Conservation (phyloP, 2,888 invertebrate species). For the Athripsodes cinereus region DNA sequence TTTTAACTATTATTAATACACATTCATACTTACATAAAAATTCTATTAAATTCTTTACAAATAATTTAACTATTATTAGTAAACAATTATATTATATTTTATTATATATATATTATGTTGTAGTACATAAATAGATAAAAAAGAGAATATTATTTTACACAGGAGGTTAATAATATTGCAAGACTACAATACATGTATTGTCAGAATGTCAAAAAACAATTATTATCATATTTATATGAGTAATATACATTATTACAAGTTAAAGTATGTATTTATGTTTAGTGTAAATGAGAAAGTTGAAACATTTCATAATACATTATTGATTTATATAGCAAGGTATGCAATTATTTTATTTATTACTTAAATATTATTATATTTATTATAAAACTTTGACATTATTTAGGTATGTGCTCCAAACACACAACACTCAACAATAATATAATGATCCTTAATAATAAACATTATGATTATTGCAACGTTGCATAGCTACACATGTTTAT, state of each 20-base stretch:
- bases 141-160: conserved; percentile 12
- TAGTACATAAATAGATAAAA: conserved; percentile 22
- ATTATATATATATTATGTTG: conserved; percentile 37
- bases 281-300: conserved; percentile 17
- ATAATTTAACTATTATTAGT: too few relatives aligned
- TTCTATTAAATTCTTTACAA: conserved; percentile 39
- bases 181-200: conserved; percentile 26
- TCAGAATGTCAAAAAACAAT: conserved; percentile 12
- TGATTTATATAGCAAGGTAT: too few relatives aligned
- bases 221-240: background rate
- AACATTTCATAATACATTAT: background rate
- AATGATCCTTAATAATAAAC: too few relatives aligned
- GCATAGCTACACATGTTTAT: too few relatives aligned
- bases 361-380: background rate
- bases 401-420: too few relatives aligned
- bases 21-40: conserved; percentile 48
- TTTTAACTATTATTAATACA: too few relatives aligned
- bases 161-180: conserved; percentile 17
- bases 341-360: too few relatives aligned
- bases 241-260: conserved; percentile 10
- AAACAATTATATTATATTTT: too few relatives aligned
- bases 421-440: too few relatives aligned
- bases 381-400: too few relatives aligned
- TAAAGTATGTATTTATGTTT: too few relatives aligned
- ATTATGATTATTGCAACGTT: too few relatives aligned